Conservation (phyloP, 2,888 invertebrate species). For the Caradrina kadenii region DNA sequence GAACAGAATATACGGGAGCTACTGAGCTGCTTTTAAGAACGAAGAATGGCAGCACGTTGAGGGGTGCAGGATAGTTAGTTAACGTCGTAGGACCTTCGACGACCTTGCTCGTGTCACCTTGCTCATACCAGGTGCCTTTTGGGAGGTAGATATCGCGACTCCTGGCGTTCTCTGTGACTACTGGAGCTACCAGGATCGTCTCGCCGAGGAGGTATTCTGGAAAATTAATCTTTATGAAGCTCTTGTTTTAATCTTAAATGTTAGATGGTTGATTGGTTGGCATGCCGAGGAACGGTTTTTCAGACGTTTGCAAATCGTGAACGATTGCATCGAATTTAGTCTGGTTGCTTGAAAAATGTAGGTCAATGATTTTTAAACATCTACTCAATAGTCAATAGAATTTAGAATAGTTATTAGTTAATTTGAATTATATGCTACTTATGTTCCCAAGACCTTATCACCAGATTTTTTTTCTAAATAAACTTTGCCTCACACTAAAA, state of each 20-base stretch:
- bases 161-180: constrained; percentile 89
- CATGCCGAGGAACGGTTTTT: not conserved
- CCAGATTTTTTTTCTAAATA: too few species aligned
- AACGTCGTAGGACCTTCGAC: constrained; percentile 77
- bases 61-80: constrained; percentile 89
- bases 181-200: constrained; percentile 93
- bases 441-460: too few species aligned
- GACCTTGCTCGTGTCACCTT: constrained; percentile 70
- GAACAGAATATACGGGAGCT: constrained; percentile 24
- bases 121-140: constrained; percentile 91
- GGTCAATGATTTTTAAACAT: not conserved
- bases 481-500: too few species aligned
- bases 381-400: too few species aligned
- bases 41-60: constrained; percentile 92
- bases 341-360: not conserved
- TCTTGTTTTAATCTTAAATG: not conserved
- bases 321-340: not conserved
- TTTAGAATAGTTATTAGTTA: too few species aligned
- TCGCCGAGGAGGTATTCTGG: constrained; percentile 93
- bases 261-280: too few species aligned
- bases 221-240: constrained; percentile 1
- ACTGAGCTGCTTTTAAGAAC: constrained; percentile 36
- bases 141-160: constrained; percentile 92
- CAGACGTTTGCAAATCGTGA: not conserved
- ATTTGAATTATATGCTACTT: too few species aligned